Evolutionary conservation across 2,888 invertebrate species (phyloP), one percentile per base, ranked within the genome.

Genomic region (Melangyna quadrimaculata): DNA sequence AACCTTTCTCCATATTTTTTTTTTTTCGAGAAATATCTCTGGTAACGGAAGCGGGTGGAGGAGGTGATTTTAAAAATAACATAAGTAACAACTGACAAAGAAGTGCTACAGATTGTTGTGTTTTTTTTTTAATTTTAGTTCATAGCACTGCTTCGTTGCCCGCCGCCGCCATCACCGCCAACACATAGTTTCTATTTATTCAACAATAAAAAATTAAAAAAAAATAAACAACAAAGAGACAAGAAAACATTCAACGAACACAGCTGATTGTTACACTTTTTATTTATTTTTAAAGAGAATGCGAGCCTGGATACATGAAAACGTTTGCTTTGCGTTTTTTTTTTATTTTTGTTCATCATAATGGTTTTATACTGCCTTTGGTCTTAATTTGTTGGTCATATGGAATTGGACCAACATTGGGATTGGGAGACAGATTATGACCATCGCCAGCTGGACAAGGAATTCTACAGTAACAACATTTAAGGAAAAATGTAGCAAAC

Each of bases 261-360:
- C 67, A 79, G 53, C 69, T 48, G 53, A 73, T 78, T 78, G 82
- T 78, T 83, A 83, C 63, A 78, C 40, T 78, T 78, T 78, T 78
- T 45, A 57, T 70, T 57, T 22, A 10, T 12, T 73, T 69, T 45
- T n/a, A 73, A 72, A 78, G 82, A 73, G 82, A 82, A 82, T 78
- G 81, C 77, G 72, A 81, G 19, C 6, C 35, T 1, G 22, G 17
- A 32, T 37, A 40, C n/a, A 32, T 17, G 7, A 32, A 65, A 53
- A 78, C 63, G 51, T 65, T 67, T 48, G 51, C 32, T 51, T 55
- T 37, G 22, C 43, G 24, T 78, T 71, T 12, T 61, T 69, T 51
- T 55, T 37, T 17, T 35, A 17, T 78, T 71, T 12, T 61, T 69
- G 43, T 53, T 72, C 59, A 37, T 73, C 73, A 63, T 82, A 65